A percentile compares a stretch with the other conserved stretches of the same genome.
Conservation (phyloP, 2,113 vertebrate species). For the Alexandromys fortis region DNA sequence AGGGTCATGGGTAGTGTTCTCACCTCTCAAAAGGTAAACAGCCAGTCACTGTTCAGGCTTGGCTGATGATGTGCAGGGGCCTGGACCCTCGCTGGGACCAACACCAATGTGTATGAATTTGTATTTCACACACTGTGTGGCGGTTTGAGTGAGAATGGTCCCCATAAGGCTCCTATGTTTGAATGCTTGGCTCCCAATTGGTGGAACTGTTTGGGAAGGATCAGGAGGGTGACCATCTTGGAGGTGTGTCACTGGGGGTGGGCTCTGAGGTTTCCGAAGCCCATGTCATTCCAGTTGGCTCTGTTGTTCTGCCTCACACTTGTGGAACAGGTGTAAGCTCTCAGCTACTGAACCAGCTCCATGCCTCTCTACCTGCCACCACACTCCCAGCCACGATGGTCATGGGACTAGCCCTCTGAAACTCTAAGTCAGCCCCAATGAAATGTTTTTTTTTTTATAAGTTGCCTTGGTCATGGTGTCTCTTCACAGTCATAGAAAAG, state of each 20-base stretch:
- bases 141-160: background rate
- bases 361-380: no score
- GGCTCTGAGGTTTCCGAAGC: background rate
- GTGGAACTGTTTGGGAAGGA: background rate
- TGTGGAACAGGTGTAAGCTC: background rate
- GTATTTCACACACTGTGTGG: background rate
- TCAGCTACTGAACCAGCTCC: background rate
- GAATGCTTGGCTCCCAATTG: background rate
- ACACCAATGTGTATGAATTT: background rate
- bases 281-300: background rate
- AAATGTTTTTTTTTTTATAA: background rate
- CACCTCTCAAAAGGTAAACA: background rate
- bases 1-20: no score
- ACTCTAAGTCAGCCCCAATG: background rate
- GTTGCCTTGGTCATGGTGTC: background rate
- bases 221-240: background rate
- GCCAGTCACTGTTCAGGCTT: background rate
- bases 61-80: background rate
- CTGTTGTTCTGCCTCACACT: background rate
- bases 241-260: background rate
- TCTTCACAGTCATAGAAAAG: background rate
- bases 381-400: no score
- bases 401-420: background rate
- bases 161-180: background rate
- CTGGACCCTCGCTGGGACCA: background rate